Evolutionary conservation across 2,113 vertebrate genomes (phyloP).

Genomic region (Diadophis punctatus): DNA sequence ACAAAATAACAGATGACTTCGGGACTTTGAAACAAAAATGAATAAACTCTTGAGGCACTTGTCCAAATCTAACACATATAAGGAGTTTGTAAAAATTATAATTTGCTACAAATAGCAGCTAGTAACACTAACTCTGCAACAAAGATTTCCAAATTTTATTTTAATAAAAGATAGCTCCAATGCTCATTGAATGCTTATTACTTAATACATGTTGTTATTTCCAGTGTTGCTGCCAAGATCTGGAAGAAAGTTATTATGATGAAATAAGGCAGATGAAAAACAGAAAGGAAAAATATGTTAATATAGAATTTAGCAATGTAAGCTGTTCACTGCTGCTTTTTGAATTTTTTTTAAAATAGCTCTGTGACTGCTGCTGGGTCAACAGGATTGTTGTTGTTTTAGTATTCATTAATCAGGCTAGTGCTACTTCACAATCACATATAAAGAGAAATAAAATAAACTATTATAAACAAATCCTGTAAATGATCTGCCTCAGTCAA

Average conservation of each 20-base stretch:
- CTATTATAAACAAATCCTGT: neutral
- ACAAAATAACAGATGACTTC: constrained; percentile 73
- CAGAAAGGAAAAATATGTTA: neutral
- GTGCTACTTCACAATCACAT: neutral
- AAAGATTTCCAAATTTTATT: neutral
- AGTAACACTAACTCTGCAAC: neutral
- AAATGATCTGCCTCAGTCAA: neutral
- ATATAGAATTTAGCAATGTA: neutral
- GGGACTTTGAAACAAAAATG: constrained; percentile 66
- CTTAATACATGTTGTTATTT: neutral
- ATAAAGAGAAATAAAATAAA: neutral
- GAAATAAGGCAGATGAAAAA: neutral
- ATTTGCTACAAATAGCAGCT: neutral
- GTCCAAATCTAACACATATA: constrained; percentile 30
- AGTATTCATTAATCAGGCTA: neutral
- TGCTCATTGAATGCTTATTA: neutral
- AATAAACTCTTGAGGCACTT: constrained; percentile 26
- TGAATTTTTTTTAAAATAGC: neutral
- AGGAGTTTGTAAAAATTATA: constrained; percentile 39
- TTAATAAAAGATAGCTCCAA: neutral
- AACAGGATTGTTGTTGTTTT: neutral
- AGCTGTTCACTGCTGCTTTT: neutral
- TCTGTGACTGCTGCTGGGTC: neutral
- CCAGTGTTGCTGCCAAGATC: neutral
- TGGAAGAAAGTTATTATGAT: neutral